Conservation (phyloP, 2,113 vertebrate genomes). For the Dascyllus trimaculatus region DNA sequence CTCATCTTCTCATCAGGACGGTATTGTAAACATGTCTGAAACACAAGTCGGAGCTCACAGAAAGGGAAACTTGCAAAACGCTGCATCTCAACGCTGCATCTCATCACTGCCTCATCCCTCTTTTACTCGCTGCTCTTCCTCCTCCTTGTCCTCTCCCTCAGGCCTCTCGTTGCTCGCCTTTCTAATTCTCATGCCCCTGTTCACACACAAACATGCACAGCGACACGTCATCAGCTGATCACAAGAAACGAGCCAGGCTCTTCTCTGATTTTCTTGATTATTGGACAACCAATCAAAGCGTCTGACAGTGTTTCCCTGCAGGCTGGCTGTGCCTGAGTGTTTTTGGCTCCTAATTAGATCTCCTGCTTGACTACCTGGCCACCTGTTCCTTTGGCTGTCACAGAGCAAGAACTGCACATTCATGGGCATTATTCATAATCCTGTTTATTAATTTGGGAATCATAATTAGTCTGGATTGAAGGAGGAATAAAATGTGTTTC, state of each 20-base stretch:
- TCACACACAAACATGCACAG: not conserved
- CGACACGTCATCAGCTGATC: conserved; percentile 6
- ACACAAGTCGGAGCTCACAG: conserved; percentile 10
- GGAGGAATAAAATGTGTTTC: not conserved
- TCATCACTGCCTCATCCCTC: not conserved
- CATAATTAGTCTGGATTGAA: not conserved
- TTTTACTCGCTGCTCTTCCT: not conserved
- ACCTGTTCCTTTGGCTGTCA: conserved; percentile 43
- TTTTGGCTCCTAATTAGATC: conserved; percentile 48
- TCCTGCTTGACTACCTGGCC: conserved; percentile 36
- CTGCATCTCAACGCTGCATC: not conserved
- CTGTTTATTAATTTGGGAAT: not conserved
- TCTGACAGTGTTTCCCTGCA: conserved; percentile 46
- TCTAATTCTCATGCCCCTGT: not conserved
- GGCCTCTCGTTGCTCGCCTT: conserved; percentile 12
- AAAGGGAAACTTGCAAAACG: not conserved
- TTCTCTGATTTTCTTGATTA: conserved; percentile 48
- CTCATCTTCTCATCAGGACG: conserved; percentile 39
- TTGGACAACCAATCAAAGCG: conserved; percentile 44
- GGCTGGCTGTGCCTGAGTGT: conserved; percentile 24
- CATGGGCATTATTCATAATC: not conserved
- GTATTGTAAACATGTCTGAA: conserved; percentile 3
- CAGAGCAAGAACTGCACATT: not conserved
- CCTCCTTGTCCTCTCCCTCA: not conserved
- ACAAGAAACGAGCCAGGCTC: conserved; percentile 29